Base-by-base conservation (phyloP, 1,140 invertebrate species). In the Formica selysi region DNA sequence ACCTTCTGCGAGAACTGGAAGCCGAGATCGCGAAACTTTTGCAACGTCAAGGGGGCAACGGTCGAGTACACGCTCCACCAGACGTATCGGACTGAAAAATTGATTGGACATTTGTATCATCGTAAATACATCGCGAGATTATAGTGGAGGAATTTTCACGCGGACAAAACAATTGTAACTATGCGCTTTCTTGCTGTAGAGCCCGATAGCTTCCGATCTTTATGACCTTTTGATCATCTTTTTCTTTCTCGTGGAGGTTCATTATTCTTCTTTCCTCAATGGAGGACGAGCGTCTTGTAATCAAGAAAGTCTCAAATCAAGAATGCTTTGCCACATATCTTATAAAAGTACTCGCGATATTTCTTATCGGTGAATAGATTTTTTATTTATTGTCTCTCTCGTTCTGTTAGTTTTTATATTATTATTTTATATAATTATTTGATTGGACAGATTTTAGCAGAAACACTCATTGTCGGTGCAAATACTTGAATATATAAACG, bases 21-120 rank as follows among this genome's bases (percentile, higher is more conserved):
- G 16, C 96, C 96, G 2, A 96, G 94, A 67, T 96, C 95, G 32
- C 96, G 95, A 92, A 97, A 97, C 67, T 95, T 94, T 85, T 95
- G 93, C 61, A 96, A 92, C 3, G 96, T 97, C 87, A 97, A 94
- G 29, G 96, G 96, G 0, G 96, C 96, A 78, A 97, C 93, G n/a
- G 96, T 96, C 13, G 96, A 96, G 90, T 97, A 97, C 74, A 96
- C 95, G 88, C 95, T 96, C 96, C 96, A 97, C 96, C 96, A 97
- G 16, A 96, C 92, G 92, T 96, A 97, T 44, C 96, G 95, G 74
- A 96, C 96, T 97, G 92, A 76, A 94, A 95, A 84, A 90, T 89
- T 78, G 26, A 41, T 38, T 59, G 22, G 19, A 2, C 13, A 11
- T 74, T 83, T 51, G 22, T 61, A 48, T 57, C 51, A 54, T 62